Evolutionary conservation across 1,140 invertebrate species (phyloP), one percentile per base, ranked within the genome.

Genomic region (Hyles vespertilio): DNA sequence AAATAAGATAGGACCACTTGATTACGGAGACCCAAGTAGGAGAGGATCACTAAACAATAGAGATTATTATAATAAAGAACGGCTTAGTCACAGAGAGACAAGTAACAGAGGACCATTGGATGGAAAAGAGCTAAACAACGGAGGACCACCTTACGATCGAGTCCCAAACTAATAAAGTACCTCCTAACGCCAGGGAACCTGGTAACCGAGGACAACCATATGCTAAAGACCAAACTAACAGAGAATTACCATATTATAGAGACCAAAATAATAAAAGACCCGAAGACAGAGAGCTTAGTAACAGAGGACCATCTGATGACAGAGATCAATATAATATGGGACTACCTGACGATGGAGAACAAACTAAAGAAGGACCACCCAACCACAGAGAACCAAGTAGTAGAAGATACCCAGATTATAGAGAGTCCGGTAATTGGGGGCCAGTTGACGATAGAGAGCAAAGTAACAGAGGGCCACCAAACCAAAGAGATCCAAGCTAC

Each of bases 271-370:
- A 22, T n/a, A 48, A n/a, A 12, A 45, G 44, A n/a, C n/a, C n/a
- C n/a, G 44, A n/a, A 1, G 44, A 45, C n/a, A n/a, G 44, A 45
- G 44, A 45, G n/a, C 44, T 45, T 45, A 45, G 44, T 8, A n/a
- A 33, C 44, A 56, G 32, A 51, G 56, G 48, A 43, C 56, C 56
- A 49, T 46, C 45, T 12, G 12, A 55, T 2, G 32, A 33, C 12
- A 56, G 50, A 32, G 22, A 22, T 22, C 22, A 22, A 22, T 22
- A 22, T 22, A 22, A 22, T 22, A 22, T 22, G 22, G 36, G 36
- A 45, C 40, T 56, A 2, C 47, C 22, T 47, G 32, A 9, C 46
- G 3, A 12, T 12, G 9, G 11, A 11, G 50, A 5, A 60, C 33
- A 6, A 32, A 51, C 48, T 32, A 43, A 46, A 12, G n/a, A n/a